Percentiles rank a stretch among this genome's conserved stretches.
These are phyloP conservation scores for Bubo bubo DNA, from an alignment of 2,113 vertebrate species.

Conservation along the genomic window DNA sequence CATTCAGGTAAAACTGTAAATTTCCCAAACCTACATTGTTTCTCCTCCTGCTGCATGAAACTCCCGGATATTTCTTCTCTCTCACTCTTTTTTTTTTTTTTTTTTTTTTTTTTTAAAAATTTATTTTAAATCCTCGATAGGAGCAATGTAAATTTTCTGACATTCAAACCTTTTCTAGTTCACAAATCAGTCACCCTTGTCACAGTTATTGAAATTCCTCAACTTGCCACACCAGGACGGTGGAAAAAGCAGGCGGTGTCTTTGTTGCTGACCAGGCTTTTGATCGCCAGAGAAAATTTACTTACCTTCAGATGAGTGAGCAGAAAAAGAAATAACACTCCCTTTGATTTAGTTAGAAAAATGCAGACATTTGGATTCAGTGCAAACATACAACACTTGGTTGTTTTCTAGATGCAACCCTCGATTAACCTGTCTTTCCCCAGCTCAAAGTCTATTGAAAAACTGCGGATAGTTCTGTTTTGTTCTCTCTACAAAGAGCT, in stretches of 20 bases:
- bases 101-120: conserved; percentile 7
- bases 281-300: conserved; percentile 89
- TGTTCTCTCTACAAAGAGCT: conserved; percentile 80
- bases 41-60: conserved; percentile 63
- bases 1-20: conserved; percentile 80
- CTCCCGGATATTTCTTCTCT: conserved; percentile 21
- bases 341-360: conserved; percentile 89
- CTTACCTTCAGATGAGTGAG: conserved; percentile 90
- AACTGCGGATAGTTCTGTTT: conserved; percentile 81
- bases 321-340: conserved; percentile 89
- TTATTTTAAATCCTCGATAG: conserved; percentile 73
- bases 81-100: too few relatives aligned
- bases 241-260: conserved; percentile 85
- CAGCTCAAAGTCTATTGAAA: conserved; percentile 84
- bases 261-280: conserved; percentile 87
- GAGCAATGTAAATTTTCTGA: conserved; percentile 84
- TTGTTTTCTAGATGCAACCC: conserved; percentile 85
- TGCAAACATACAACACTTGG: conserved; percentile 89
- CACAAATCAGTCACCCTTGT: conserved; percentile 89
- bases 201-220: conserved; percentile 87
- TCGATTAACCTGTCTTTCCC: conserved; percentile 88
- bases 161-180: conserved; percentile 84
- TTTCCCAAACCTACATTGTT: conserved; percentile 73
- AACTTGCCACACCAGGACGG: conserved; percentile 85
- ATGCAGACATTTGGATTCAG: conserved; percentile 88